A percentile compares a stretch with the other conserved stretches of the same genome.
Evolutionary conservation across 2,797 vertebrate species (phyloP).

Genomic region (Phrynocephalus forsythii): DNA sequence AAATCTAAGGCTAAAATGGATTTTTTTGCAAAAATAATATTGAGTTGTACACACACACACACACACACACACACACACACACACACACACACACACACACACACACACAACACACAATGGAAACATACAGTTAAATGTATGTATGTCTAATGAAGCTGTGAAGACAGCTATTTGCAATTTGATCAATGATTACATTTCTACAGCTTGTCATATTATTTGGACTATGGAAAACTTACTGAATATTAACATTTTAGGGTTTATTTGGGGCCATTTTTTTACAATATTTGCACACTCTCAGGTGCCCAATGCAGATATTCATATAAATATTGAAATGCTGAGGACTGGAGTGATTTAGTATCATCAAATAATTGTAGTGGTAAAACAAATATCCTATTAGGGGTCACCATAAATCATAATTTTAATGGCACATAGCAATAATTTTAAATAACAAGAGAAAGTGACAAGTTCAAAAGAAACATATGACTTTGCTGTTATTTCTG

Average conservation of each 20-base stretch:
- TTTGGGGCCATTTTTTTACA: constrained; percentile 17
- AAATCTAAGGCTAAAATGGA: constrained; percentile 84
- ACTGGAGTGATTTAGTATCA: no score
- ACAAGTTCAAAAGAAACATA: constrained; percentile 36
- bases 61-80: no score
- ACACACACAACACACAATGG: no score
- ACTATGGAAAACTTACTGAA: background rate
- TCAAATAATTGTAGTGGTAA: no score
- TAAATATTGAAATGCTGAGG: background rate
- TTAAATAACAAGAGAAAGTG: constrained; percentile 61
- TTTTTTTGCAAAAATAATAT: constrained; percentile 78
- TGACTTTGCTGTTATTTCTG: constrained; percentile 30
- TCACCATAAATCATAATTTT: no score
- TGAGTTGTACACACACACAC: constrained; percentile 58
- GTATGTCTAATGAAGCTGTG: background rate
- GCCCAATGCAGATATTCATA: background rate
- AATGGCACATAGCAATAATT: no score
- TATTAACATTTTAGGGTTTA: constrained; percentile 1
- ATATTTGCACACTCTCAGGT: background rate
- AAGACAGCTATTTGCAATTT: background rate
- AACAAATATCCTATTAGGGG: no score
- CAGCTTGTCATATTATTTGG: background rate
- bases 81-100: no score
- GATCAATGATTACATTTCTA: background rate
- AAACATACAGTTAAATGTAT: no score